Percentiles rank a stretch among this genome's conserved stretches.
These are phyloP conservation scores for Acipenser transmontanus DNA, from an alignment of 2,797 vertebrate species.

Conservation along the genomic window DNA sequence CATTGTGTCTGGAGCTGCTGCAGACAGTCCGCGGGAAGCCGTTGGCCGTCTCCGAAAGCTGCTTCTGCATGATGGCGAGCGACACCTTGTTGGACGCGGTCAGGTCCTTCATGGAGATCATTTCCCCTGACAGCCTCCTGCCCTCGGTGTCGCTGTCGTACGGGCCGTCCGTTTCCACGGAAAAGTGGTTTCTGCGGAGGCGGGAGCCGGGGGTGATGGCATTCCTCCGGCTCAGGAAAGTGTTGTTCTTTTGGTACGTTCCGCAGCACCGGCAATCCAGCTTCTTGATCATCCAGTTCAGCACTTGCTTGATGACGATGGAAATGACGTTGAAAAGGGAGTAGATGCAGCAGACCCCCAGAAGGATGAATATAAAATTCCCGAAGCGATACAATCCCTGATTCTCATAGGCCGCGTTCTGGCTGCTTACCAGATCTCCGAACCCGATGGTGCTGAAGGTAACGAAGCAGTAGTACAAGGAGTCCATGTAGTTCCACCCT, in stretches of 20 bases:
- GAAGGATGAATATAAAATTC: slow-evolving; percentile 93
- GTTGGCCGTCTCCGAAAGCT: slow-evolving; percentile 92
- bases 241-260: slow-evolving; percentile 74
- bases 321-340: slow-evolving; percentile 98
- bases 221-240: slow-evolving; percentile 83
- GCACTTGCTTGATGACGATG: slow-evolving; percentile 97
- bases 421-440: slow-evolving; percentile 95
- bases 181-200: slow-evolving; percentile 62
- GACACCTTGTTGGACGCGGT: slow-evolving; percentile 93
- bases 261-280: slow-evolving; percentile 88
- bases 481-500: slow-evolving; percentile 93
- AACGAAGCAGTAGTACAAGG: slow-evolving; percentile 97
- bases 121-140: slow-evolving; percentile 90
- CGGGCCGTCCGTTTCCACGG: slow-evolving; percentile 56
- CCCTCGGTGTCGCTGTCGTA: slow-evolving; percentile 88
- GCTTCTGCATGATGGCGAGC: slow-evolving; percentile 94
- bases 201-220: slow-evolving; percentile 89
- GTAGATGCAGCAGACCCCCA: slow-evolving; percentile 98
- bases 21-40: slow-evolving; percentile 88
- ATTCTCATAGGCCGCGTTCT: slow-evolving; percentile 76
- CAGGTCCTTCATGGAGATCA: slow-evolving; percentile 98
- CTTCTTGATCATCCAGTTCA: slow-evolving; percentile 96
- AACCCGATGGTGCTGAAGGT: slow-evolving; percentile 98
- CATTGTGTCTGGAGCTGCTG: slow-evolving; percentile 84
- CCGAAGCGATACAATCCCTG: slow-evolving; percentile 92